These are phyloP conservation scores for Campoplex nolae DNA, from an alignment of 2,888 invertebrate species.

Conservation along the genomic window DNA sequence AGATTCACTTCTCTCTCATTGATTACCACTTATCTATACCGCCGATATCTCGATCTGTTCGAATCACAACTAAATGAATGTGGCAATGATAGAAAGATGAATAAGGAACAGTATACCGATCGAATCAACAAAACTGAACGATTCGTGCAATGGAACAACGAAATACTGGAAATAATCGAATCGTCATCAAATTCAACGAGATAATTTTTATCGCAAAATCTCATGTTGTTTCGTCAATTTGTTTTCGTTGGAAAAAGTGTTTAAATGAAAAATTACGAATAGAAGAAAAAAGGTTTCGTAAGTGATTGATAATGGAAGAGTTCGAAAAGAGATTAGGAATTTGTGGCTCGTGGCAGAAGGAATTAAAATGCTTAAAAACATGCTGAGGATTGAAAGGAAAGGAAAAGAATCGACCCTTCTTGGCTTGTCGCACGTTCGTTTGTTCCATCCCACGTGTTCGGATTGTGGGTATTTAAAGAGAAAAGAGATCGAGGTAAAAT, in stretches of 20 bases:
- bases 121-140: background rate
- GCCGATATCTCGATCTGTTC: background rate
- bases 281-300: background rate
- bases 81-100: background rate
- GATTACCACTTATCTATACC: conserved; percentile 65
- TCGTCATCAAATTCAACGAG: too few relatives aligned
- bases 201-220: background rate
- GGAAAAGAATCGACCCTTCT: conserved; percentile 41
- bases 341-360: background rate
- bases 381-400: conserved; percentile 24
- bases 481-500: conserved; percentile 76
- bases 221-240: background rate
- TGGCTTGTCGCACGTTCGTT: conserved; percentile 40
- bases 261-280: background rate
- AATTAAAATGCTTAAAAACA: conserved; percentile 20
- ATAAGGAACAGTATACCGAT: background rate
- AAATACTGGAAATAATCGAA: too few relatives aligned
- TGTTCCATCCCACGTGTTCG: conserved; percentile 54
- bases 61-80: background rate
- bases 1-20: conserved; percentile 69
- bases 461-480: conserved; percentile 73
- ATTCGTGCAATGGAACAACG: too few relatives aligned
- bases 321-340: conserved; percentile 2
- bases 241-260: background rate
- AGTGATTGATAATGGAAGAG: conserved; percentile 10